Evolutionary conservation across 2,888 invertebrate species (phyloP).

Genomic region (Philereme transversata): DNA sequence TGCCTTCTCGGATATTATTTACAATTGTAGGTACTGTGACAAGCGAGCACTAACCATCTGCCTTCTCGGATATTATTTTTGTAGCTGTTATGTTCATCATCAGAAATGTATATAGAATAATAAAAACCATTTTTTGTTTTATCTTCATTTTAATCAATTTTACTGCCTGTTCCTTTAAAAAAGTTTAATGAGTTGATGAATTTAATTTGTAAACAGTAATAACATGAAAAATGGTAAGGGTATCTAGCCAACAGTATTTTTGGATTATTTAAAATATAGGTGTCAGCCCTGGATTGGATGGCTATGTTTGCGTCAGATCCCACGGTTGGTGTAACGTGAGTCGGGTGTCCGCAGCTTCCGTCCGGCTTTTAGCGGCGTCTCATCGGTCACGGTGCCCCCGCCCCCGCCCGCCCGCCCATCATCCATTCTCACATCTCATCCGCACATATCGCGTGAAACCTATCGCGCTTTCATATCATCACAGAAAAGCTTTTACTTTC

Average conservation of each 20-base stretch:
- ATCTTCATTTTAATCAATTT: no score
- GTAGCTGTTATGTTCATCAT: no score
- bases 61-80: no score
- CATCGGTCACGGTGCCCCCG: constrained; percentile 69
- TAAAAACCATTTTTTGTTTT: no score
- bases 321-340: constrained; percentile 80
- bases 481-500: constrained; percentile 42
- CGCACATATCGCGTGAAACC: constrained; percentile 45
- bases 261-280: neutral
- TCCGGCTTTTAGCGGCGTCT: constrained; percentile 82
- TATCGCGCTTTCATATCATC: constrained; percentile 39
- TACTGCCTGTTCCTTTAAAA: no score
- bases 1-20: no score
- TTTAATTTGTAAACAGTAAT: no score
- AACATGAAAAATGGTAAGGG: no score
- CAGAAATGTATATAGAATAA: no score
- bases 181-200: no score
- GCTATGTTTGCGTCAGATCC: constrained; percentile 70
- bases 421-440: constrained; percentile 55
- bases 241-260: neutral
- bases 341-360: constrained; percentile 79
- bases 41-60: no score
- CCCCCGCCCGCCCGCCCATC: constrained; percentile 44
- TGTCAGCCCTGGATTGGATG: constrained; percentile 58
- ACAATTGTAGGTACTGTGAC: no score